Conservation (phyloP, 2,113 vertebrate genomes). For the Coreoperca whiteheadi region DNA sequence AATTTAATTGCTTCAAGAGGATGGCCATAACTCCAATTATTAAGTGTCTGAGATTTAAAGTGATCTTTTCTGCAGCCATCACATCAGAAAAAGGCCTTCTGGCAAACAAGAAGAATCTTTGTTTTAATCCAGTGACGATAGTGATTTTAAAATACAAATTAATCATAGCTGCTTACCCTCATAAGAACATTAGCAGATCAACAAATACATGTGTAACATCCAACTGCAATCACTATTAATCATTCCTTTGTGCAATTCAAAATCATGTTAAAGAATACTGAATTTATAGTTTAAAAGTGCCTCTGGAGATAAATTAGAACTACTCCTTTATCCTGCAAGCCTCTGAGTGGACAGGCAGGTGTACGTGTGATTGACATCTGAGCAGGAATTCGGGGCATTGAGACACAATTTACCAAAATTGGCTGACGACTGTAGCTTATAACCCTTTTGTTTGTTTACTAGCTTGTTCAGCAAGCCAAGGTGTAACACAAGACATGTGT, state of each 20-base stretch:
- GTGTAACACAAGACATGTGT: background rate
- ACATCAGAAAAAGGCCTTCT: background rate
- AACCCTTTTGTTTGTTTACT: background rate
- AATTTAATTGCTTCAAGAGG: slow-evolving; percentile 26
- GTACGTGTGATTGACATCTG: slow-evolving; percentile 12
- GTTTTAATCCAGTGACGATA: slow-evolving; percentile 17
- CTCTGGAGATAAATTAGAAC: background rate
- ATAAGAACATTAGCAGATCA: background rate
- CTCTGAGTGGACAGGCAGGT: background rate
- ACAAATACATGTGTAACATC: background rate
- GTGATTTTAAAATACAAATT: background rate
- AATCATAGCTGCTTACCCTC: background rate
- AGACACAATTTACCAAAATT: background rate
- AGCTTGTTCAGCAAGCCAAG: background rate
- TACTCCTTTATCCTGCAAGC: background rate
- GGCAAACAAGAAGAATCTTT: background rate
- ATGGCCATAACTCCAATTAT: slow-evolving; percentile 2
- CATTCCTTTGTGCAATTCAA: background rate
- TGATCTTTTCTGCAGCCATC: slow-evolving; percentile 6
- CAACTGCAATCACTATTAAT: background rate
- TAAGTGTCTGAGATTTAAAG: background rate
- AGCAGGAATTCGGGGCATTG: background rate
- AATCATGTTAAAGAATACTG: background rate
- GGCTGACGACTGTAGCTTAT: background rate
- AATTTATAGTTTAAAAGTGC: background rate